Percentiles rank a stretch among this genome's conserved stretches.
phyloP scores from a whole-genome alignment of 2,888 invertebrate species.

The Lysandra bellargus region DNA sequence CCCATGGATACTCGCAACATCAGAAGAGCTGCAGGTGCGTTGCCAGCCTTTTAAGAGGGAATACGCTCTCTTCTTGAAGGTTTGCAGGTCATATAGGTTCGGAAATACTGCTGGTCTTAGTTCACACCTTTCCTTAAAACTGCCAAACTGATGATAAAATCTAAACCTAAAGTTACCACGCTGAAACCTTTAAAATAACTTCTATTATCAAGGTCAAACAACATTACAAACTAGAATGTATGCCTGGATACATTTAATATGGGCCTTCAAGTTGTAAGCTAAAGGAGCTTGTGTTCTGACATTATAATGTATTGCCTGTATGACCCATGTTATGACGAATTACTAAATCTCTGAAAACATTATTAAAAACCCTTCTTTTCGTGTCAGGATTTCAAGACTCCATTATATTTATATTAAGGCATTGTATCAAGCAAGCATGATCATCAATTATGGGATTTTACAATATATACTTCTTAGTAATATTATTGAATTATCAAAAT shows the following conservation, averaged over 20 bases:
- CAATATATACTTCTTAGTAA: not conserved
- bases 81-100: too few species aligned
- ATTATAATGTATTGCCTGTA: conserved; percentile 17
- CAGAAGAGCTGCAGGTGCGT: too few species aligned
- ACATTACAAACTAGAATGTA: not conserved
- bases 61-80: too few species aligned
- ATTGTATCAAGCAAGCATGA: too few species aligned
- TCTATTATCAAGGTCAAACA: not conserved
- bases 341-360: not conserved
- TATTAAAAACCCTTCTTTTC: not conserved
- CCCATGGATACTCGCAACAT: too few species aligned
- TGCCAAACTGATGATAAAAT: too few species aligned
- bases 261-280: not conserved
- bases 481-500: not conserved
- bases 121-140: too few species aligned
- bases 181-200: not conserved
- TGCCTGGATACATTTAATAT: not conserved
- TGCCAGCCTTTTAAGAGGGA: too few species aligned
- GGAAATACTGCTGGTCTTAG: too few species aligned
- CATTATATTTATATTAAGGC: too few species aligned
- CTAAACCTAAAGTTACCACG: not conserved
- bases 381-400: not conserved
- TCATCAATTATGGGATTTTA: not conserved
- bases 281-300: conserved; percentile 8
- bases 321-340: conserved; percentile 16